These are phyloP conservation scores for Dufourea novaeangliae DNA, from an alignment of 1,140 invertebrate species.

Conservation along the genomic window DNA sequence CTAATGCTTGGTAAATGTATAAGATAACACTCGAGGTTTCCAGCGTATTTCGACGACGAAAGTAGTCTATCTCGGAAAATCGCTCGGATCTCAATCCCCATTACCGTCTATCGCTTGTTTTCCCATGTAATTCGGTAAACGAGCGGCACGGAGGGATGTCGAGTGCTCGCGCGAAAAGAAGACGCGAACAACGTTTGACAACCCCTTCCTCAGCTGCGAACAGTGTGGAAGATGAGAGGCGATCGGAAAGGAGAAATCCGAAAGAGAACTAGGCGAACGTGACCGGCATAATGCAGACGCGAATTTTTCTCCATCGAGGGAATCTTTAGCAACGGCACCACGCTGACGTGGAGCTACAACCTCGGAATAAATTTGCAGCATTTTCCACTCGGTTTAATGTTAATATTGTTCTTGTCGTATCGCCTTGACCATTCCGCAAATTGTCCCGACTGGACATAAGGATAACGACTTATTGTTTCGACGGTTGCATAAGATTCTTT, in stretches of 20 bases:
- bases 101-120: neutral
- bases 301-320: slow-evolving; percentile 52
- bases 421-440: neutral
- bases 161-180: neutral
- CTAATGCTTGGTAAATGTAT: neutral
- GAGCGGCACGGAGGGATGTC: neutral
- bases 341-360: slow-evolving; percentile 63
- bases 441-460: neutral
- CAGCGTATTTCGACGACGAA: neutral
- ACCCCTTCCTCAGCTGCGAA: neutral
- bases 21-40: neutral
- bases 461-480: slow-evolving; percentile 6
- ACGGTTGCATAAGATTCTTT: neutral
- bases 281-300: slow-evolving; percentile 65
- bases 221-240: slow-evolving; percentile 40
- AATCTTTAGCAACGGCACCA: slow-evolving; percentile 51
- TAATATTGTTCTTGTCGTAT: slow-evolving; percentile 58
- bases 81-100: neutral
- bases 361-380: slow-evolving; percentile 70
- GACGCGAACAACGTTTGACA: slow-evolving; percentile 14
- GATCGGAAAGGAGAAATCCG: slow-evolving; percentile 46
- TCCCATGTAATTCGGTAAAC: neutral
- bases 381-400: slow-evolving; percentile 66
- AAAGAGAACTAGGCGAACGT: slow-evolving; percentile 67
- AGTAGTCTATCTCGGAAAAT: neutral